Conservation (phyloP, 2,113 vertebrate species). For the Aegithalos caudatus region DNA sequence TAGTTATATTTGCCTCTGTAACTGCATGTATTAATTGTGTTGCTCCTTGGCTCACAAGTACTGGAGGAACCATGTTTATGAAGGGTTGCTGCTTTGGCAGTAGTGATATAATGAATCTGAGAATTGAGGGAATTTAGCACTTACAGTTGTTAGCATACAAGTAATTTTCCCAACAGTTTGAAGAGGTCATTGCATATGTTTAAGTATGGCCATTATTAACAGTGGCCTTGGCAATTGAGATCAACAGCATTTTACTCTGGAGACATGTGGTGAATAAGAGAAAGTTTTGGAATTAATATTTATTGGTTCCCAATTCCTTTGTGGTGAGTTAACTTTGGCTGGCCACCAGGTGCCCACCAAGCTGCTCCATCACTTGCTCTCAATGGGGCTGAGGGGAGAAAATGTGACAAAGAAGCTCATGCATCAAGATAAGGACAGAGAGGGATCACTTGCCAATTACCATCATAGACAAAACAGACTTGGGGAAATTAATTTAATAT, state of each 20-base stretch:
- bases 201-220: background rate
- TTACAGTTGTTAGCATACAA: background rate
- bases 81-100: background rate
- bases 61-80: background rate
- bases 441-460: background rate
- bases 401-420: background rate
- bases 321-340: background rate
- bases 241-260: background rate
- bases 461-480: background rate
- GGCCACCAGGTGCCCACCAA: background rate
- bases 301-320: background rate
- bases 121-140: background rate
- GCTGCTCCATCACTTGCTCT: background rate
- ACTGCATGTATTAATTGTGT: background rate
- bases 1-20: background rate
- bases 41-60: rapidly evolving
- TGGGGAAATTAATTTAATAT: background rate
- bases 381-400: background rate
- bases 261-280: background rate
- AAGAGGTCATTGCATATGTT: background rate
- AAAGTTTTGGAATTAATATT: background rate
- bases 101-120: background rate
- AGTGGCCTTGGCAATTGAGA: background rate
- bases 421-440: background rate
- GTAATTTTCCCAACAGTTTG: background rate